A percentile compares a stretch with the other conserved stretches of the same genome.
phyloP scores from a whole-genome alignment of 1,140 invertebrate genomes.

The Catajapyx aquilonaris region DNA sequence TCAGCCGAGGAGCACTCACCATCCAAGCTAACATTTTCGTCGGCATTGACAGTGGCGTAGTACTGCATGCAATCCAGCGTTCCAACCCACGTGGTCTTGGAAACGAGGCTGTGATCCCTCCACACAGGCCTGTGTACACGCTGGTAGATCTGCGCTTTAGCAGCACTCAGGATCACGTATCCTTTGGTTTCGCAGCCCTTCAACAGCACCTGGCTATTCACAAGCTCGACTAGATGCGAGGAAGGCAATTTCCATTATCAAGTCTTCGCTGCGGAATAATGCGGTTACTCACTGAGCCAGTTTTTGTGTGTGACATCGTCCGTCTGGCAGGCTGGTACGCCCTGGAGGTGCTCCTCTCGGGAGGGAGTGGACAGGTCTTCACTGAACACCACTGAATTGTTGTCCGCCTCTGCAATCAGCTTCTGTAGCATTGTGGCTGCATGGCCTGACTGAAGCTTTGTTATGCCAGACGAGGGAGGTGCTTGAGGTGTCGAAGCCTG shows the following conservation, averaged over 20 bases:
- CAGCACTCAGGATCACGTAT: conserved; percentile 89
- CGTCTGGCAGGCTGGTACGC: conserved; percentile 61
- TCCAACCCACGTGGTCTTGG: conserved; percentile 89
- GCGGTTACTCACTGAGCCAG: conserved; percentile 60
- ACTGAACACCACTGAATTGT: conserved; percentile 79
- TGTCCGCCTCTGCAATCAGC: conserved; percentile 83
- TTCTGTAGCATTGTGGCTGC: conserved; percentile 70
- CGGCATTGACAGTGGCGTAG: conserved; percentile 84
- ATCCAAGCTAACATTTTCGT: conserved; percentile 38
- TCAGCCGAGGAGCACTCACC: no score
- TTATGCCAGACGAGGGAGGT: conserved; percentile 31
- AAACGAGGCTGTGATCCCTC: conserved; percentile 66
- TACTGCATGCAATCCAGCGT: conserved; percentile 96
- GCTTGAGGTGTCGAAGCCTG: conserved; percentile 15
- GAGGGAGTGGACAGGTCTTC: conserved; percentile 60
- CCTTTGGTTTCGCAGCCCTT: conserved; percentile 91
- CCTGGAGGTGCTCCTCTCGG: conserved; percentile 56
- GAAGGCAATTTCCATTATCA: no score
- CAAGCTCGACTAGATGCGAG: conserved; percentile 63
- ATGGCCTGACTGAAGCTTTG: conserved; percentile 34
- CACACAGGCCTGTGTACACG: conserved; percentile 77
- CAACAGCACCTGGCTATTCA: conserved; percentile 88
- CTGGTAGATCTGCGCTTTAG: conserved; percentile 84
- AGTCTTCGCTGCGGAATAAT: no score
- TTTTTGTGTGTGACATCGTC: conserved; percentile 77